Evolutionary conservation across 1,140 invertebrate species (phyloP).

Genomic region (Scaptomyza pallida): DNA sequence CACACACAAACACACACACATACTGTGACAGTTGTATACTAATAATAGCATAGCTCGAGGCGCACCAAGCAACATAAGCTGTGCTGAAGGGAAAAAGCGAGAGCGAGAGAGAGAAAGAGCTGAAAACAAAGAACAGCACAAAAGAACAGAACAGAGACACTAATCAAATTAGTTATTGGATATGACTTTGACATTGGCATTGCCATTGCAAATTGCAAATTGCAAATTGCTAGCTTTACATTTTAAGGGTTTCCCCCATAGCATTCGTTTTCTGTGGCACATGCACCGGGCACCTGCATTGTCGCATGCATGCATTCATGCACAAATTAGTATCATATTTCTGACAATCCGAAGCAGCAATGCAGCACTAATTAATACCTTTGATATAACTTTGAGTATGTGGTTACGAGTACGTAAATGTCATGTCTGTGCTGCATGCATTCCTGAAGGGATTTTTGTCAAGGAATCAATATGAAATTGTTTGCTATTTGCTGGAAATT

Average conservation of each 20-base stretch:
- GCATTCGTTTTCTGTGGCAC: no score
- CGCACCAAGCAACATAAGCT: background rate
- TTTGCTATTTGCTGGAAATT: no score
- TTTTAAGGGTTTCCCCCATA: background rate
- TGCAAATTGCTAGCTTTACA: background rate
- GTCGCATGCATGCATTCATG: background rate
- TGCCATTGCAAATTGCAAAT: background rate
- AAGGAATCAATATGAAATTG: no score
- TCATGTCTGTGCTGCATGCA: no score
- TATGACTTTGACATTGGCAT: background rate
- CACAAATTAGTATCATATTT: background rate
- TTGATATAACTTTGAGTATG: no score
- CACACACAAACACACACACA: background rate
- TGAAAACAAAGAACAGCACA: background rate
- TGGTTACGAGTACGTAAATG: no score
- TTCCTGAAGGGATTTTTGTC: no score
- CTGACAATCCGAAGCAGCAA: background rate
- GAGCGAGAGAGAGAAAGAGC: background rate
- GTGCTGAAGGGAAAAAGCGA: no score
- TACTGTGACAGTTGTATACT: background rate
- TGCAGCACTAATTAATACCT: background rate
- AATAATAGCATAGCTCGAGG: slow-evolving; percentile 3
- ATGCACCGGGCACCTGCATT: background rate
- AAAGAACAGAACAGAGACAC: background rate
- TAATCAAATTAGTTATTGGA: slow-evolving; percentile 36